A percentile compares a stretch with the other conserved stretches of the same genome.
Conservation (phyloP, 2,797 vertebrate species). For the Cyprinodon diabolis region DNA sequence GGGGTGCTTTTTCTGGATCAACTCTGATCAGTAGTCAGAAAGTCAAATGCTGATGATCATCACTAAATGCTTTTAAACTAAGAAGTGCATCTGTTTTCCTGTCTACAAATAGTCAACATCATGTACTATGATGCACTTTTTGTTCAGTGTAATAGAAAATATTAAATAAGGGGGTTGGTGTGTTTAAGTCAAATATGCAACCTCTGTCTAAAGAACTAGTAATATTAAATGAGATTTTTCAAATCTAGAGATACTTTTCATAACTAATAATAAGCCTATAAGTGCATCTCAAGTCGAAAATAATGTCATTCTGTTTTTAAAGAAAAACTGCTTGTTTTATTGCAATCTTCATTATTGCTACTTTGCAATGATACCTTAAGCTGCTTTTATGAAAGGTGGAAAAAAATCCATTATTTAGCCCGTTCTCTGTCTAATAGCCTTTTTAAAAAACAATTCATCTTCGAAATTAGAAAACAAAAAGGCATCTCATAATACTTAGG, state of each 20-base stretch:
- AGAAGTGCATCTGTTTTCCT: background rate
- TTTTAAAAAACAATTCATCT: background rate
- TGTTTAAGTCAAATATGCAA: background rate
- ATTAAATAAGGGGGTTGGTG: background rate
- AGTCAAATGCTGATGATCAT: background rate
- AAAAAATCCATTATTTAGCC: background rate
- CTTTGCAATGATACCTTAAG: background rate
- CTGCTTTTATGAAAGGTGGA: background rate
- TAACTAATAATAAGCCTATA: background rate
- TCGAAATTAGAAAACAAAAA: background rate
- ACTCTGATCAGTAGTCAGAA: background rate
- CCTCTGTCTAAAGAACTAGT: background rate
- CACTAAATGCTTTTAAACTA: background rate
- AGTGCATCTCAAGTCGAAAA: background rate
- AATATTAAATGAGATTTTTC: background rate
- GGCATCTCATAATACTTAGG: background rate
- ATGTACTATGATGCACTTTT: background rate
- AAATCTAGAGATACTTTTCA: too few species aligned
- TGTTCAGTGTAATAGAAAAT: background rate
- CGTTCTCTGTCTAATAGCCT: constrained; percentile 1
- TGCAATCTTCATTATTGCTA: background rate
- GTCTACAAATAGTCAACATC: background rate
- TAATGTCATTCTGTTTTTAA: background rate
- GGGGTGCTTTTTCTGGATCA: background rate
- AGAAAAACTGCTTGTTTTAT: background rate